Conservation (phyloP, 2,113 vertebrate genomes). For the Pluvialis apricaria region DNA sequence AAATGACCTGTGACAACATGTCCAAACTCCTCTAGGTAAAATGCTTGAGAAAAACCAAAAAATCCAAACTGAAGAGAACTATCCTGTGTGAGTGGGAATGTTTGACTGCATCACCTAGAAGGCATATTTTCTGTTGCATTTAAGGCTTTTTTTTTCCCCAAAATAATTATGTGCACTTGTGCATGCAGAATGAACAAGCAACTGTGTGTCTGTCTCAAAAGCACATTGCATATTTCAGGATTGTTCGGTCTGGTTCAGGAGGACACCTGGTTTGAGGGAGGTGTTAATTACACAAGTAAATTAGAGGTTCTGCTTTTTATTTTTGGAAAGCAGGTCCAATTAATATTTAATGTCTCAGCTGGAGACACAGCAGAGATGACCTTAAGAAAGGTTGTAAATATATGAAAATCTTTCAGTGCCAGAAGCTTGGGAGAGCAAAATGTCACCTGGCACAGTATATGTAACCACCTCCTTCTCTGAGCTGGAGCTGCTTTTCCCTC, state of each 20-base stretch:
- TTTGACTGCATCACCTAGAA: neutral
- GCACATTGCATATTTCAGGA: neutral
- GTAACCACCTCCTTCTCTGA: neutral
- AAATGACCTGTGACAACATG: neutral
- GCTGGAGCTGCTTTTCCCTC: neutral
- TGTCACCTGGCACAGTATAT: neutral
- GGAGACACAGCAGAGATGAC: conserved; percentile 51
- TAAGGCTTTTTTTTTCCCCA: rapidly evolving
- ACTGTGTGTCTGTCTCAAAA: neutral
- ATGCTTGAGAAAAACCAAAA: neutral
- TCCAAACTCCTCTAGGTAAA: neutral
- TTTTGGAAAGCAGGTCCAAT: conserved; percentile 49
- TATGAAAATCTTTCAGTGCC: neutral
- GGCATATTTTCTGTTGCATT: neutral
- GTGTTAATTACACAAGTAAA: conserved; percentile 59
- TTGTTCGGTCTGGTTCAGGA: neutral
- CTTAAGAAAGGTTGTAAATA: conserved; percentile 56
- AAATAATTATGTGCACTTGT: neutral
- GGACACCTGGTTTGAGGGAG: conserved; percentile 43
- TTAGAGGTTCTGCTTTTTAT: conserved; percentile 28
- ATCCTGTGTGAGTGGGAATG: neutral
- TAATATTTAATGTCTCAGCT: conserved; percentile 61
- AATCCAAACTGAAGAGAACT: neutral
- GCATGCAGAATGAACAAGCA: neutral
- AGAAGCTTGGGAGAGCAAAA: conserved; percentile 10